phyloP scores from a whole-genome alignment of 1,140 invertebrate genomes.

The Helicoverpa zea region DNA sequence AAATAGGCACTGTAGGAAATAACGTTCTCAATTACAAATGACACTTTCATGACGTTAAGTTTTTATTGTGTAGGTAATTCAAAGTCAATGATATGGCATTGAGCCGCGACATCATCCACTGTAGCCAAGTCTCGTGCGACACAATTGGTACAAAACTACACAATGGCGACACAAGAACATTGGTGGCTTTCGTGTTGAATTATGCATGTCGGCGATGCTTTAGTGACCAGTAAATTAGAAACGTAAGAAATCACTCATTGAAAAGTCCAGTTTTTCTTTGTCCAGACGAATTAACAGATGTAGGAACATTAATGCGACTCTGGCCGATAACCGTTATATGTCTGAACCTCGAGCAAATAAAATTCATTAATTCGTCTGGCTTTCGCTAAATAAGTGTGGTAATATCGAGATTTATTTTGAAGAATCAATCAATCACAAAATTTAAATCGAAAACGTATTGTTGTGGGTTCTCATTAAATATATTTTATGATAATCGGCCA shows the following conservation, averaged over 20 bases:
- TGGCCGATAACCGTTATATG: slow-evolving; percentile 48
- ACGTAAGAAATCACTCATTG: slow-evolving; percentile 74
- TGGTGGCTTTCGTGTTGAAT: slow-evolving; percentile 75
- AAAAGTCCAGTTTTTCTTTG: slow-evolving; percentile 58
- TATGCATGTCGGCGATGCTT: slow-evolving; percentile 78
- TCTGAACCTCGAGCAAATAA: slow-evolving; percentile 46
- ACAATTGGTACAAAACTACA: slow-evolving; percentile 62
- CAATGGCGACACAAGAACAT: slow-evolving; percentile 72
- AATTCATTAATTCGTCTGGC: slow-evolving; percentile 44
- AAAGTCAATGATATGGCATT: slow-evolving; percentile 46
- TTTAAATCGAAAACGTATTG: neutral
- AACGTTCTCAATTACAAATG: slow-evolving; percentile 41
- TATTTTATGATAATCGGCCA: neutral
- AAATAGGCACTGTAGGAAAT: slow-evolving; percentile 33
- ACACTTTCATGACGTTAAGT: slow-evolving; percentile 3
- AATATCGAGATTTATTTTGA: neutral
- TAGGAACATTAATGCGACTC: slow-evolving; percentile 42
- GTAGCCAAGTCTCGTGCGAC: slow-evolving; percentile 49
- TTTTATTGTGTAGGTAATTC: slow-evolving; percentile 18
- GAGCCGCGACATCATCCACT: slow-evolving; percentile 43
- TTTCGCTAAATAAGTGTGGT: neutral
- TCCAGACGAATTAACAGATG: slow-evolving; percentile 52
- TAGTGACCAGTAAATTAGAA: slow-evolving; percentile 77
- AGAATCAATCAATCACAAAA: slow-evolving; percentile 22
- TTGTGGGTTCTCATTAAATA: slow-evolving; percentile 11